Conservation (phyloP, 2,113 vertebrate genomes). For the Micromys minutus region DNA sequence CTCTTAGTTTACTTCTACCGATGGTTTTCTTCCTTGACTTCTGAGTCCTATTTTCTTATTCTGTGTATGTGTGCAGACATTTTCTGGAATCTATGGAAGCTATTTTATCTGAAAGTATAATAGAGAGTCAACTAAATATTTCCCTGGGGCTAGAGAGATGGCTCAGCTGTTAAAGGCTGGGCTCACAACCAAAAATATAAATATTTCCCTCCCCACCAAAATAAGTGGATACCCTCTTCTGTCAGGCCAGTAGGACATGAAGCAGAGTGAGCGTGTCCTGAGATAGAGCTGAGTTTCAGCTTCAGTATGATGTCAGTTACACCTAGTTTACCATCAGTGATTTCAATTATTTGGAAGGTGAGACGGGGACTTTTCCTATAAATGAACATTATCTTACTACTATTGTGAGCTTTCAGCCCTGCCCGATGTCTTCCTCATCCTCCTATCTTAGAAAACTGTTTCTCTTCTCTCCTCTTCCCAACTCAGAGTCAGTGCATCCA, state of each 20-base stretch:
- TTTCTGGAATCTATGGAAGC: not conserved
- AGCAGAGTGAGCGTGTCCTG: not conserved
- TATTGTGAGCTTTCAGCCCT: not conserved
- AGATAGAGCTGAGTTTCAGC: not conserved
- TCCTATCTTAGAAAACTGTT: not conserved
- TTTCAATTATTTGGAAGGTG: constrained; percentile 19
- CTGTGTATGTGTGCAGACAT: not conserved
- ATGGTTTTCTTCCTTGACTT: not conserved
- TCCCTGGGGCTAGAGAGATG: no score
- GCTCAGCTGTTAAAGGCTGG: no score
- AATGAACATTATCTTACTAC: not conserved
- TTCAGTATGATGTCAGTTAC: not conserved
- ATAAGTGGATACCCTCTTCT: not conserved
- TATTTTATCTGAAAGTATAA: constrained; percentile 19
- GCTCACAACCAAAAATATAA: no score
- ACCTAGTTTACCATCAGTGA: not conserved
- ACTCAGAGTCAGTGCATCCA: not conserved
- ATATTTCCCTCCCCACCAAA: not conserved
- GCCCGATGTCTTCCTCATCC: not conserved
- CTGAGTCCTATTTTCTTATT: not conserved
- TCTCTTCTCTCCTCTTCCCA: not conserved
- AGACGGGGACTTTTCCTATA: not conserved
- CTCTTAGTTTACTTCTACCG: not conserved
- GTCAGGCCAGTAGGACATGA: not conserved
- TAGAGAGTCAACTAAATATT: constrained; percentile 41